Evolutionary conservation across 2,113 vertebrate species (phyloP), one percentile per base, ranked within the genome.

Genomic region (Vicugna pacos): DNA sequence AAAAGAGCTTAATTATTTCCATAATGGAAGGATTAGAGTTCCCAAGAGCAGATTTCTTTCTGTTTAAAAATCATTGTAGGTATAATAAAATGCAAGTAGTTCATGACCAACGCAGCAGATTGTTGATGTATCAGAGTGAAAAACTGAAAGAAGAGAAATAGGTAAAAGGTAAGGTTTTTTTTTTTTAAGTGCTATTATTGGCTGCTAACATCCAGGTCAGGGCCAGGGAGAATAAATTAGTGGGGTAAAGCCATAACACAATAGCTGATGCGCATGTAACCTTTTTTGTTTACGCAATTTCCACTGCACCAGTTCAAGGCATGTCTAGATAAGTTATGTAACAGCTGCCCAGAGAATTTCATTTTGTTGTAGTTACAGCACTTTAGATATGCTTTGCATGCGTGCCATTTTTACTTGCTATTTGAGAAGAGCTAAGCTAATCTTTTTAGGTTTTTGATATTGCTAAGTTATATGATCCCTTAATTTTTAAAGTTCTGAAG

Each of bases 1-100:
- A 98, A 97, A 98, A 97, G 75, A 94, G 77, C 93, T 98, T 98
- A 98, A 98, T 98, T 98, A 98, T 98, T 98, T 98, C 95, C 98
- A 92, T 97, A 98, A 98, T 97, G 93, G 95, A 98, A 96, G 76
- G 85, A 98, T 98, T 98, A 98, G 56, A 6, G 32, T 91, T 98
- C 98, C 97, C 93, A 95, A 10, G 91, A 98, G 96, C 76, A 90
- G 76, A 89, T 92, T 92, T 96, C 94, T 93, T 97, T 97, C 86
- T 97, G 48, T 98, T 98, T 98, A 98, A 98, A 98, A 98, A 95
- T 97, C 83, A 72, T 94, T 97, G 88, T 95, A 97, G 93, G 94
- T 98, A 64, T 97, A 96, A 98, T 97, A 98, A 98, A 98, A 98
- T 96, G 80, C 60, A 97, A 98, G 91, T 92, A 97, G 98, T 97